phyloP scores from a whole-genome alignment of 2,888 invertebrate species.

The Cataglyphis albicans region DNA sequence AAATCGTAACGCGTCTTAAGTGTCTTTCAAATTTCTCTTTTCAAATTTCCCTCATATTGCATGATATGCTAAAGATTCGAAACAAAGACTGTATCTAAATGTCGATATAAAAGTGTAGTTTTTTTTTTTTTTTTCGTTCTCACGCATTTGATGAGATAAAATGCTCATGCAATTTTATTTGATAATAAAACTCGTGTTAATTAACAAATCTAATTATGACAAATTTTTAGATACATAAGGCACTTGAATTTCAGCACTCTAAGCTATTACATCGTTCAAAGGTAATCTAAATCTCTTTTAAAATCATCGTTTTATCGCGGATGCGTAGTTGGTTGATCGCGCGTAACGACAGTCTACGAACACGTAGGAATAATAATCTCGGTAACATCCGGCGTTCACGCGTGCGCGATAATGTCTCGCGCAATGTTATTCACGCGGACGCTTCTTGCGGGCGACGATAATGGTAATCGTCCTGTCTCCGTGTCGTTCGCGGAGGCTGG shows the following conservation, averaged over 20 bases:
- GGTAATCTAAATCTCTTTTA: not conserved
- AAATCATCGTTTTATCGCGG: not conserved
- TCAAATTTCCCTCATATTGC: not conserved
- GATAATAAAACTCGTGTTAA: not conserved
- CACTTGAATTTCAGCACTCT: not conserved
- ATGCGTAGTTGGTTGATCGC: not conserved
- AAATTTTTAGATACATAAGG: not conserved
- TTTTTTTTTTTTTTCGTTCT: not conserved
- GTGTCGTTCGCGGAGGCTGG: slow-evolving; percentile 74
- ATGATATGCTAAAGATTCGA: not conserved
- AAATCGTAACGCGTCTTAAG: slow-evolving; percentile 50
- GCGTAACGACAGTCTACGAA: not conserved
- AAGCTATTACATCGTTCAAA: not conserved
- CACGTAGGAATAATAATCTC: slow-evolving; percentile 15
- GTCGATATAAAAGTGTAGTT: not conserved
- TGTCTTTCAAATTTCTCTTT: not conserved
- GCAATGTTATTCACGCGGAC: slow-evolving; percentile 51
- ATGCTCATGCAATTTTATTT: not conserved
- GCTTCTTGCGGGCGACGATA: slow-evolving; percentile 74
- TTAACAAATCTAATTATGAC: not conserved
- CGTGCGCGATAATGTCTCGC: slow-evolving; percentile 51
- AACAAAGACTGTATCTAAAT: not conserved
- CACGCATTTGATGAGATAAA: not conserved
- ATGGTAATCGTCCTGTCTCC: slow-evolving; percentile 80
- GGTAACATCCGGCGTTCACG: slow-evolving; percentile 8